phyloP scores from a whole-genome alignment of 2,888 invertebrate genomes.

The Volucella zonaria region DNA sequence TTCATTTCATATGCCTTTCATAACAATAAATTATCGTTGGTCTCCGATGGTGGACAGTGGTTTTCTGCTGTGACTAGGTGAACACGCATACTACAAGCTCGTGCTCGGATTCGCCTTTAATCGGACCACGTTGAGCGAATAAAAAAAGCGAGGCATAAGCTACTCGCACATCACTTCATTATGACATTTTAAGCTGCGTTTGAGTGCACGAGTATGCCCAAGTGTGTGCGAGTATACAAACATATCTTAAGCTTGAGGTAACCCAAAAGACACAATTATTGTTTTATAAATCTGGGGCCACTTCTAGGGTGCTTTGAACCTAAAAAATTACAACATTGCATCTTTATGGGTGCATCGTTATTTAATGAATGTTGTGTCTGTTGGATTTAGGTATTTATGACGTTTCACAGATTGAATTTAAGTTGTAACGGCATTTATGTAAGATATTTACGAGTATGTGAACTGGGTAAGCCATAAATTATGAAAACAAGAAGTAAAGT shows the following conservation, averaged over 20 bases:
- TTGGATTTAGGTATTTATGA: constrained; percentile 22
- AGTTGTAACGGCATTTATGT: constrained; percentile 22
- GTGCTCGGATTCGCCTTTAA: background rate
- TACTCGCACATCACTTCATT: constrained; percentile 30
- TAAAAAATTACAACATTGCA: constrained; percentile 1
- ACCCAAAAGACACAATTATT: constrained; percentile 1
- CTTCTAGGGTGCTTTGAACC: background rate
- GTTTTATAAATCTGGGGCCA: background rate
- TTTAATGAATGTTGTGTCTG: constrained; percentile 20
- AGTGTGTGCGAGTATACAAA: too few species aligned
- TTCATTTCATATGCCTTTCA: constrained; percentile 28
- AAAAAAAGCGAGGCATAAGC: constrained; percentile 4
- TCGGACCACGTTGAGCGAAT: background rate
- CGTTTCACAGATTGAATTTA: constrained; percentile 16
- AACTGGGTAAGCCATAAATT: constrained; percentile 22
- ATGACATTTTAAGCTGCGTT: constrained; percentile 33
- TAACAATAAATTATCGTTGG: constrained; percentile 43
- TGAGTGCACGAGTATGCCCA: too few species aligned
- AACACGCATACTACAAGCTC: background rate
- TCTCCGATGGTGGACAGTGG: constrained; percentile 22
- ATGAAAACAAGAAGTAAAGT: background rate
- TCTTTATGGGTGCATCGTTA: constrained; percentile 15
- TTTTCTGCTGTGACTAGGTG: constrained; percentile 2
- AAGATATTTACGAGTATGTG: constrained; percentile 33
- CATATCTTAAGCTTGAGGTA: constrained; percentile 27